Percentiles rank a stretch among this genome's conserved stretches.
These are phyloP conservation scores for Orientallactaga bullata DNA, from an alignment of 2,113 vertebrate genomes.

Conservation along the genomic window DNA sequence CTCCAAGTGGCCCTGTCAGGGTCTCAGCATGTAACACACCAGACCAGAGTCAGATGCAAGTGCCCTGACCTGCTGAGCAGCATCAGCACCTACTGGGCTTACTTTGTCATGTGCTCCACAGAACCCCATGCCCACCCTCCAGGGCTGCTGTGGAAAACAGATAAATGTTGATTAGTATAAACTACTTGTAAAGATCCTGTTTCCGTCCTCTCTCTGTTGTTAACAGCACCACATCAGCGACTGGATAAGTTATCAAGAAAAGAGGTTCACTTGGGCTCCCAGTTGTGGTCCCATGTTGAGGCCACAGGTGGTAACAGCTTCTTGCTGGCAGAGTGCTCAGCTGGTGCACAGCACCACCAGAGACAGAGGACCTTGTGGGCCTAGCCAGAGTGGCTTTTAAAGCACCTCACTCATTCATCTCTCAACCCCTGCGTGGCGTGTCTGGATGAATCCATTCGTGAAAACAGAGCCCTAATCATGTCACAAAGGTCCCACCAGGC, in stretches of 20 bases:
- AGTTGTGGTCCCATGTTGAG: not conserved
- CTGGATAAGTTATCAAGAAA: not conserved
- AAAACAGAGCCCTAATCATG: not conserved
- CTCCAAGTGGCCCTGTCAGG: not conserved
- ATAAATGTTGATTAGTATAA: not conserved
- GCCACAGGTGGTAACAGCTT: not conserved
- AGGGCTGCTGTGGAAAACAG: not conserved
- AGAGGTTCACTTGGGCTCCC: not conserved
- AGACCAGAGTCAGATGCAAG: not conserved
- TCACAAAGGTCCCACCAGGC: not conserved
- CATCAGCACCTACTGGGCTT: not conserved
- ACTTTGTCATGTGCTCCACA: not conserved
- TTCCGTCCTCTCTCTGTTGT: not conserved
- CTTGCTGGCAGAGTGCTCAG: not conserved
- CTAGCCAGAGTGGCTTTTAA: not conserved
- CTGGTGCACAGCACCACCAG: not conserved
- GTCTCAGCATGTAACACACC: not conserved
- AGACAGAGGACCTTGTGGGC: not conserved
- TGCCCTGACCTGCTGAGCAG: not conserved
- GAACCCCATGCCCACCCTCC: not conserved
- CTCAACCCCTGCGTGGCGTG: not conserved
- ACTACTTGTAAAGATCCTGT: not conserved
- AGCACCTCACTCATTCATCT: not conserved
- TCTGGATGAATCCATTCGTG: not conserved
- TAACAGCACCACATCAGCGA: not conserved